Conservation (phyloP, 1,140 invertebrate species). For the Streblospio benedicti region DNA sequence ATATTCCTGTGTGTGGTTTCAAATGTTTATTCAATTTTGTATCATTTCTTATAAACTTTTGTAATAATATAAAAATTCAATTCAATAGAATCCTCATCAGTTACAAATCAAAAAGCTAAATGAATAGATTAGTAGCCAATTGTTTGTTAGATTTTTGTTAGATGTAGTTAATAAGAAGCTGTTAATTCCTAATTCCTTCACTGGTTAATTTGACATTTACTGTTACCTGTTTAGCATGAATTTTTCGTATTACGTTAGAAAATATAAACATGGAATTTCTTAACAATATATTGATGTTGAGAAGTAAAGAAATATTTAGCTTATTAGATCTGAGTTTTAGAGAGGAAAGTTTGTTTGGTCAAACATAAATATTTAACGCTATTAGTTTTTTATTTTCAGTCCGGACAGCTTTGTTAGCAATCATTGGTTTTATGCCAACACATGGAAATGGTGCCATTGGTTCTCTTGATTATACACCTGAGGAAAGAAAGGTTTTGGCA, state of each 20-base stretch:
- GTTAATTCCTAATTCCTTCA: too few species aligned
- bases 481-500: slow-evolving; percentile 73
- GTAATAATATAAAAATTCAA: not conserved
- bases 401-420: slow-evolving; percentile 78
- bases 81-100: not conserved
- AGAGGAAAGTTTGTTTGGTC: not conserved
- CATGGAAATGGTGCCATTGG: slow-evolving; percentile 76
- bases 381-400: slow-evolving; percentile 51
- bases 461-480: slow-evolving; percentile 74
- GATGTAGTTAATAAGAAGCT: too few species aligned
- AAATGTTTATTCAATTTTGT: not conserved
- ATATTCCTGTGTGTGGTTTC: too few species aligned
- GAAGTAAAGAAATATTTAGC: not conserved
- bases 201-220: too few species aligned
- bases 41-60: not conserved
- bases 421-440: slow-evolving; percentile 88
- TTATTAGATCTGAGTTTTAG: not conserved
- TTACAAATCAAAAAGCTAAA: not conserved
- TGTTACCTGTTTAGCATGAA: too few species aligned
- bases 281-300: too few species aligned
- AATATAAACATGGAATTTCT: too few species aligned
- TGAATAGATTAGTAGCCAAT: too few species aligned
- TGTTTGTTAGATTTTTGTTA: too few species aligned
- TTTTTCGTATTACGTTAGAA: too few species aligned
- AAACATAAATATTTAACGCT: not conserved